Base-by-base conservation (phyloP, 2,113 vertebrate species). In the Mustela lutreola region DNA sequence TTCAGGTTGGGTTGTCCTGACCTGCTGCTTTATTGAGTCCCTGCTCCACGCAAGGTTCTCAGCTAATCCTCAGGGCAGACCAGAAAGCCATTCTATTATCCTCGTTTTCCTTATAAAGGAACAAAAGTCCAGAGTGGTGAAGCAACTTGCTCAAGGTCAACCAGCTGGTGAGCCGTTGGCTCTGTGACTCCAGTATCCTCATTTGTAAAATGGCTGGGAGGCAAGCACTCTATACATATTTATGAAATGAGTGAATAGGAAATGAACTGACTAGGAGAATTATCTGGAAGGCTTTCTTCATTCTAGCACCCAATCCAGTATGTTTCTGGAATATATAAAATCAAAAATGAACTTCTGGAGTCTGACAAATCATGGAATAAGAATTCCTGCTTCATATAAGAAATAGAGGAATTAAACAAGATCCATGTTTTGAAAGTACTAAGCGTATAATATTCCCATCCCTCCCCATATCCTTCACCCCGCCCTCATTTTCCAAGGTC, bases 251-350 rank as follows among this genome's bases (percentile, higher is more conserved):
- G 48, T 53, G 58, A 67, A 22, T 36, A 12, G 71, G 53, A 65
- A 28, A 79, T 9, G 19, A 78, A 76, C 39, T 93, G 79, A 53
- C 33, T 63, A n/a, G 8, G 70, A 91, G 45, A 42, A 28, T 26
- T 50, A 12, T 73, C 81, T 56, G 60, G 39, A 86, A 91, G 48
- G 36, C 82, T 87, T 53, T 90, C 36, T 89, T 90, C 24, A 36
- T 12, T 48, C 78, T 65, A 39, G 42, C 56, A 82, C 19, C 81
- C 36, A 48, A 58, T 73, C 56, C 63, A 50, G 60, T 58, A 21
- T 31, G 48, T 31, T 88, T 91, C 93, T 50, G 36, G 76, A 87
- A 91, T 42, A 60, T 12, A 5, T 92, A 78, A 87, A 94, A 82
- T n/a, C 45, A 65, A 85, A 89, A 89, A 62, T 31, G 28, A 93